These are phyloP conservation scores for Ceyx melanurus DNA, from an alignment of 2,113 vertebrate genomes.

Conservation along the genomic window DNA sequence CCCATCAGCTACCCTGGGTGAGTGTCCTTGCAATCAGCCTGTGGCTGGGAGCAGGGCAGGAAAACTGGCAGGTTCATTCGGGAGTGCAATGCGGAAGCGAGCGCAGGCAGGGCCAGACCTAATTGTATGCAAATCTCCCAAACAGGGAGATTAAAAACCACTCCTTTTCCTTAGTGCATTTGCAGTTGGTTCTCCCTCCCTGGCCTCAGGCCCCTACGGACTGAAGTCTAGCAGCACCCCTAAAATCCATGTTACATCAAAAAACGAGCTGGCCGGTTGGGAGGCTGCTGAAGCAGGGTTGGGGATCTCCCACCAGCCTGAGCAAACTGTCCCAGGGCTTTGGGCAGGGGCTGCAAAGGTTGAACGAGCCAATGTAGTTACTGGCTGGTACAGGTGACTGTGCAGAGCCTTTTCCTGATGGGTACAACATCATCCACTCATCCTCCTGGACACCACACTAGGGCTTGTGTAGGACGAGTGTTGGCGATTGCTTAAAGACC, in stretches of 20 bases:
- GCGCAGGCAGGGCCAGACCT: not conserved
- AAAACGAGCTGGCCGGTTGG: not conserved
- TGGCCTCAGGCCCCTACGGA: not conserved
- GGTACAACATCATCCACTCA: accelerated
- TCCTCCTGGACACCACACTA: not conserved
- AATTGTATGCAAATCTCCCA: conserved; percentile 61
- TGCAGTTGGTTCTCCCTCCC: not conserved
- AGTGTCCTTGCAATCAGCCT: conserved; percentile 7
- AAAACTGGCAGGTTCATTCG: conserved; percentile 13
- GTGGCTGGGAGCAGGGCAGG: conserved; percentile 45
- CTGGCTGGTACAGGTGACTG: not conserved
- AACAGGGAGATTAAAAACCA: not conserved
- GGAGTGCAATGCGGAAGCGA: conserved; percentile 31
- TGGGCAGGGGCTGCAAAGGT: not conserved
- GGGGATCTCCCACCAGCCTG: not conserved
- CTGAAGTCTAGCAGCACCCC: not conserved
- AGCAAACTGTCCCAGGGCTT: not conserved
- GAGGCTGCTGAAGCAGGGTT: accelerated
- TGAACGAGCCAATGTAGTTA: not conserved
- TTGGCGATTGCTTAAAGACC: not conserved
- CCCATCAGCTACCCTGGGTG: not conserved
- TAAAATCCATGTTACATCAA: not conserved
- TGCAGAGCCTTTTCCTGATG: not conserved
- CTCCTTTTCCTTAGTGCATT: conserved; percentile 39
- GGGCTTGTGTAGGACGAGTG: not conserved